A percentile compares a stretch with the other conserved stretches of the same genome.
Conservation (phyloP, 2,113 vertebrate species). For the Gallinago undulata region DNA sequence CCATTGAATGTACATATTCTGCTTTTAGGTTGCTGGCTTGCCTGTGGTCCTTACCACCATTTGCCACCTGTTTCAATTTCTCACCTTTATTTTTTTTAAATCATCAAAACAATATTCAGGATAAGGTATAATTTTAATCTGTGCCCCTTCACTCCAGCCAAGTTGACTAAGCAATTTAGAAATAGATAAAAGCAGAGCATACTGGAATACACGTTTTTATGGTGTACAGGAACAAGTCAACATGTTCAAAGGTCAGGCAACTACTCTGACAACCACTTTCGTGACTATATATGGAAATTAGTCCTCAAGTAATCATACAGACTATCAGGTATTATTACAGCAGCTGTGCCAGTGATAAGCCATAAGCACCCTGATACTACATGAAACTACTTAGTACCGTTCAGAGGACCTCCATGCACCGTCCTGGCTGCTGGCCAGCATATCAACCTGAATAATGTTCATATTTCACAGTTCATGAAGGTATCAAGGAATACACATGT, state of each 20-base stretch:
- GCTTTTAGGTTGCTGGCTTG: background rate
- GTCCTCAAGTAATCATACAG: background rate
- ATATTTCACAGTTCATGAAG: background rate
- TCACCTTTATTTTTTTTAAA: background rate
- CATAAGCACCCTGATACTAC: background rate
- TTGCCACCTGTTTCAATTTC: background rate
- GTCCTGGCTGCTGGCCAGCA: fast-evolving
- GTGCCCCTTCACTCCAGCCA: background rate
- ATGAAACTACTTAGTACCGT: background rate
- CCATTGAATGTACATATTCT: background rate
- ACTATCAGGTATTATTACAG: background rate
- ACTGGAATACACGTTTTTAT: background rate
- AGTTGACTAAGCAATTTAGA: background rate
- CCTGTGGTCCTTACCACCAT: background rate
- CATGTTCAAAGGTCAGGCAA: slow-evolving; percentile 9
- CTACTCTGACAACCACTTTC: background rate
- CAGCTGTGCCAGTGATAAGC: background rate
- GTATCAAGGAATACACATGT: background rate
- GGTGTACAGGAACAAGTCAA: background rate
- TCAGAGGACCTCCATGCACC: background rate
- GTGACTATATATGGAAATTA: background rate
- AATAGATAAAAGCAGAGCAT: background rate
- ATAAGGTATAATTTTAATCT: background rate
- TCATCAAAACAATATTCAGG: background rate
- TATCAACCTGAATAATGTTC: background rate